A percentile compares a stretch with the other conserved stretches of the same genome.
Evolutionary conservation across 2,113 vertebrate genomes (phyloP).

Genomic region (Clarias batrachus): DNA sequence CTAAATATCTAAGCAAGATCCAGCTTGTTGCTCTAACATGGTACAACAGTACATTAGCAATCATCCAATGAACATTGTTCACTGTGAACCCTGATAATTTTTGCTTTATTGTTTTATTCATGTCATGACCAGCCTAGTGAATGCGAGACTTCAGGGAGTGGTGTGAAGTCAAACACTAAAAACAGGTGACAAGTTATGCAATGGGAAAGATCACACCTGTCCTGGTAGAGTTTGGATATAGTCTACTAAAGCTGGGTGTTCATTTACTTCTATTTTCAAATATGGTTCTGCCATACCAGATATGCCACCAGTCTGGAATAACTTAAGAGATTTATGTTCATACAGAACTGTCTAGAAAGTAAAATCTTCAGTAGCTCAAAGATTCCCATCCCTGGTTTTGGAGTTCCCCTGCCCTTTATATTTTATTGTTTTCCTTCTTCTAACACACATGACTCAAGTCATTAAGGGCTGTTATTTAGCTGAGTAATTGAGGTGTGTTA

Average conservation of each 20-base stretch:
- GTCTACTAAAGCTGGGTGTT: constrained; percentile 7
- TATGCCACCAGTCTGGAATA: background rate
- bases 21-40: background rate
- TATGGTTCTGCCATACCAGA: background rate
- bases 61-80: background rate
- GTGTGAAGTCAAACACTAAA: constrained; percentile 28
- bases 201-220: constrained; percentile 34
- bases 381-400: background rate
- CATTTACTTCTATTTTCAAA: background rate
- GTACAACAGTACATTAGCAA: background rate
- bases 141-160: background rate
- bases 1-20: background rate
- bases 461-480: no score
- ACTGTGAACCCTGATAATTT: background rate
- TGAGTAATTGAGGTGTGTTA: background rate
- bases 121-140: background rate
- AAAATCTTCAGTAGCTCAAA: background rate
- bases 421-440: background rate
- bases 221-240: background rate
- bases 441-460: no score
- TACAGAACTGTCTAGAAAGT: background rate
- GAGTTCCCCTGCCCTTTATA: background rate
- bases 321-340: background rate
- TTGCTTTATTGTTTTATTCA: background rate
- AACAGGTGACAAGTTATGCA: constrained; percentile 4